Evolutionary conservation across 1,140 invertebrate species (phyloP), one percentile per base, ranked within the genome.

Genomic region (Kradibia gibbosae): DNA sequence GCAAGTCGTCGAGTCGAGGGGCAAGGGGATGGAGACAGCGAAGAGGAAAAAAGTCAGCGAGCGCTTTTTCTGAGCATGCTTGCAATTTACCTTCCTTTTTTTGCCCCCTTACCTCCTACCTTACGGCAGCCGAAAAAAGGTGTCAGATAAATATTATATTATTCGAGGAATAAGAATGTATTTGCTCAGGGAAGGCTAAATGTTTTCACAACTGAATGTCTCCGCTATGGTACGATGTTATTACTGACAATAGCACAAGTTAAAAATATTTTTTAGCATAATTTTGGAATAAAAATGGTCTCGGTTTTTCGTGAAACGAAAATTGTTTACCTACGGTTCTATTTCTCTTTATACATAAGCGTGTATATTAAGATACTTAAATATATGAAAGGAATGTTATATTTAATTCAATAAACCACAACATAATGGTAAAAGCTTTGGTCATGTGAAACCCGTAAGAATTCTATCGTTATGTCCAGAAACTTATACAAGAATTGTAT

Each of bases 201-300:
- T 60, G 55, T 76, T 76, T 76, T 57, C 57, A 17, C 55, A 60
- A 28, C 34, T 62, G 55, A 62, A 60, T 76, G 53, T 60, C 1
- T 42, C 31, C 36, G 31, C 55, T 53, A 55, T 55, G 28, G 36
- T 22, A 22, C 4, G 31, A 73, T 22, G 20, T 53, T 73, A 73
- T 73, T 36, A 25, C 48, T 42, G 0, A 72, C 28, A 48, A 39
- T 36, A 62, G 34, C 34, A 31, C 13, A 34, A 36, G 31, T 36
- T 34, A 17, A 34, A 62, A 17, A 4, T 3, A 36, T 36, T 62
- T 36, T 62, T 62, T 17, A 15, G 20, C 8, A 15, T 62, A 1
- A 17, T 20, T 62, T 15, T 3, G 3, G 0, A 2, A 36, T 62
- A 17, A 62, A 34, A 34, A n/a, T n/a, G n/a, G n/a, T n/a, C n/a